phyloP scores from a whole-genome alignment of 2,113 vertebrate genomes.

The Australoheros scitulus region DNA sequence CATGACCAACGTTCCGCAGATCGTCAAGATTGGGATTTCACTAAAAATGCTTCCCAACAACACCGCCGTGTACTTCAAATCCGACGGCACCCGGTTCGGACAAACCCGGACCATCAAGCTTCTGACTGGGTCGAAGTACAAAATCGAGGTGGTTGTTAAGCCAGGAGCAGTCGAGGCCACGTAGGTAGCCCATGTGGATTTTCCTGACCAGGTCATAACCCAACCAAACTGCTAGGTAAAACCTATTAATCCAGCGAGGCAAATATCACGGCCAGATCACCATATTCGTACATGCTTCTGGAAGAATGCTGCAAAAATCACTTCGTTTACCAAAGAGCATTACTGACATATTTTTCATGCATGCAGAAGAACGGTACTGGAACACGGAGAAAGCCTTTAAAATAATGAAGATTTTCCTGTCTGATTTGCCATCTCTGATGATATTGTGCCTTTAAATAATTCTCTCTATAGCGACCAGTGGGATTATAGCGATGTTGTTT shows the following conservation, averaged over 20 bases:
- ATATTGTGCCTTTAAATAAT: not conserved
- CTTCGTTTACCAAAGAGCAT: not conserved
- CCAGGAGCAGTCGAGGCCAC: constrained; percentile 88
- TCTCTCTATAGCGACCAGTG: not conserved
- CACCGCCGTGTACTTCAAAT: constrained; percentile 92
- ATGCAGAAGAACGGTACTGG: not conserved
- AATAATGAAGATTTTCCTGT: not conserved
- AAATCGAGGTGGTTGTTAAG: constrained; percentile 89
- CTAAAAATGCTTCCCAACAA: constrained; percentile 94
- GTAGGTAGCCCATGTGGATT: constrained; percentile 80
- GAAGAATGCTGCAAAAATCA: not conserved
- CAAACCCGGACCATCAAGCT: constrained; percentile 97
- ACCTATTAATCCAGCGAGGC: not conserved
- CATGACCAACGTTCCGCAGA: constrained; percentile 89
- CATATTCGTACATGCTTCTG: not conserved
- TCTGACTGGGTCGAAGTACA: constrained; percentile 95
- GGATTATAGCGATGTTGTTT: not conserved
- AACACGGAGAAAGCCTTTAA: rapidly evolving
- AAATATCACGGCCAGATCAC: not conserved
- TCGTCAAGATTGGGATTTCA: constrained; percentile 90
- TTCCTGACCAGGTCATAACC: not conserved
- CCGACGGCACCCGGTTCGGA: constrained; percentile 93
- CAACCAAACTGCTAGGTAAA: not conserved
- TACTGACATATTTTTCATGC: not conserved
- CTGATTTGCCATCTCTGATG: not conserved